phyloP scores from a whole-genome alignment of 2,113 vertebrate species.

The Triplophysa tibetana region DNA sequence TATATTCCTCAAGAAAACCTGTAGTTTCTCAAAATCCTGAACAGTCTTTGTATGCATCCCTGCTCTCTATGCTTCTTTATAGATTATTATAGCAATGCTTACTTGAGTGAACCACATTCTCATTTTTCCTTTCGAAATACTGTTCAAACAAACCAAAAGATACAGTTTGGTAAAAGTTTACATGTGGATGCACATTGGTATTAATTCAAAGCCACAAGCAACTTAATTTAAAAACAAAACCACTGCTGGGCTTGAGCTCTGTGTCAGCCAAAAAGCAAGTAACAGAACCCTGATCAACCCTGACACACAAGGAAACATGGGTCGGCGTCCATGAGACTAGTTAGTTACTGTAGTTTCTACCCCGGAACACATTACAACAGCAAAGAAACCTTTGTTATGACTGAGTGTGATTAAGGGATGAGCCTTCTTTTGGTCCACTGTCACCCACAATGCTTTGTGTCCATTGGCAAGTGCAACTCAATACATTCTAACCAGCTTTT shows the following conservation, averaged over 20 bases:
- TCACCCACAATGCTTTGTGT: neutral
- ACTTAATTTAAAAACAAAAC: neutral
- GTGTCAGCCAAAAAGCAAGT: neutral
- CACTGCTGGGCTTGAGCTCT: neutral
- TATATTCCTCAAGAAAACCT: neutral
- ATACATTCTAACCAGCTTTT: neutral
- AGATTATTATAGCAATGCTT: neutral
- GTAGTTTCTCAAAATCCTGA: neutral
- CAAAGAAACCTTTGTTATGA: neutral
- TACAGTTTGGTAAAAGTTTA: neutral
- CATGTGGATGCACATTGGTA: neutral
- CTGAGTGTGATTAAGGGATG: neutral
- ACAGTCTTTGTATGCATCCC: neutral
- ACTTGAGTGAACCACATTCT: no score
- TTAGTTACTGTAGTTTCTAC: neutral
- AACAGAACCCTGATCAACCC: neutral
- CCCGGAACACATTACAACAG: neutral
- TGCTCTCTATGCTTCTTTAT: neutral
- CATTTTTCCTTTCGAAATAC: neutral
- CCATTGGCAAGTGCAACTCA: neutral
- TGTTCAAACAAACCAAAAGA: neutral
- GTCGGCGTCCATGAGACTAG: neutral
- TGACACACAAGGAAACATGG: neutral
- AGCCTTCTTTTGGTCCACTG: slow-evolving; percentile 20
- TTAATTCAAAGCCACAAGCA: neutral